These are phyloP conservation scores for Keiferia lycopersicella DNA, from an alignment of 2,888 invertebrate species.

Conservation along the genomic window DNA sequence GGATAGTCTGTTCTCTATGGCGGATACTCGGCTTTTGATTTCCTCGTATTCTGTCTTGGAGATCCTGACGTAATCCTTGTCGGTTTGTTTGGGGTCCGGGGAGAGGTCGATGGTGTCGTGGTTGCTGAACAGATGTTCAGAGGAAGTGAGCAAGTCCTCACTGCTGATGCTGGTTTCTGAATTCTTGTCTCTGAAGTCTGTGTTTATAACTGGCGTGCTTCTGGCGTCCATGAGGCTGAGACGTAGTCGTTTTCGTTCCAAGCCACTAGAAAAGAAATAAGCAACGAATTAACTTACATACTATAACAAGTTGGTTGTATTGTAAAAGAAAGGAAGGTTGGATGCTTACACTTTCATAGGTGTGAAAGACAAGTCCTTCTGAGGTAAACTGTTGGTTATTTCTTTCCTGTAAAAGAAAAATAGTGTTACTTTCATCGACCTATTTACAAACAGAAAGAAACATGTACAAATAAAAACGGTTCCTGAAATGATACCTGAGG, in stretches of 20 bases:
- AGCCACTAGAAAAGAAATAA: slow-evolving; percentile 54
- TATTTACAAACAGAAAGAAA: no score
- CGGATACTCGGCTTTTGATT: slow-evolving; percentile 87
- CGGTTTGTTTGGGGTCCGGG: slow-evolving; percentile 63
- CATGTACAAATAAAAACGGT: no score
- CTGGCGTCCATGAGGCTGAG: slow-evolving; percentile 70
- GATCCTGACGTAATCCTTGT: slow-evolving; percentile 85
- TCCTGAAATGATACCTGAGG: no score
- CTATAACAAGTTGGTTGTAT: no score
- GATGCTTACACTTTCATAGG: slow-evolving; percentile 83
- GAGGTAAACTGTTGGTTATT: slow-evolving; percentile 82
- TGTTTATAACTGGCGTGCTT: slow-evolving; percentile 66
- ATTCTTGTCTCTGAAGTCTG: slow-evolving; percentile 64
- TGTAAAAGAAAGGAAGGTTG: no score
- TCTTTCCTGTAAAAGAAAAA: slow-evolving; percentile 80
- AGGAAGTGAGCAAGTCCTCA: slow-evolving; percentile 70
- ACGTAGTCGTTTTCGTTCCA: slow-evolving; percentile 73
- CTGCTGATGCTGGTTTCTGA: slow-evolving; percentile 70
- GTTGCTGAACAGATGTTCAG: slow-evolving; percentile 69
- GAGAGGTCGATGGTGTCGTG: slow-evolving; percentile 73
- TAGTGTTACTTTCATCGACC: no score
- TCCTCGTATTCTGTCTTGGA: slow-evolving; percentile 89
- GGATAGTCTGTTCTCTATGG: slow-evolving; percentile 86
- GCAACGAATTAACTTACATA: neutral
- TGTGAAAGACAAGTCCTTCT: slow-evolving; percentile 81